phyloP scores from a whole-genome alignment of 2,888 invertebrate genomes.

The Lasioglossum villosulum region DNA sequence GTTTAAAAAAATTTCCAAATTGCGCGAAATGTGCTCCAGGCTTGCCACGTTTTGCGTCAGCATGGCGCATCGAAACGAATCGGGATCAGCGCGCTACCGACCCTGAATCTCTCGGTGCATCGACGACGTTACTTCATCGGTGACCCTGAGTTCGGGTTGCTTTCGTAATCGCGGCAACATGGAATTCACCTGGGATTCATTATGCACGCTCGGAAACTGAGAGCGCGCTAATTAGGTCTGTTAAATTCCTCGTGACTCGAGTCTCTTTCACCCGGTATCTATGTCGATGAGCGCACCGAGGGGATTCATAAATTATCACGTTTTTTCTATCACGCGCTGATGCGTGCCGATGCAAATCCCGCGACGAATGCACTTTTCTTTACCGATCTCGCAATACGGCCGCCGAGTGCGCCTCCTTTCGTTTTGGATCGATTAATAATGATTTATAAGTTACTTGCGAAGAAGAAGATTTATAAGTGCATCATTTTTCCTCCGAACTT shows the following conservation, averaged over 20 bases:
- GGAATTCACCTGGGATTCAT: conserved; percentile 34
- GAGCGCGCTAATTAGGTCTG: conserved; percentile 30
- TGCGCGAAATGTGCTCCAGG: not conserved
- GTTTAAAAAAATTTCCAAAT: not conserved
- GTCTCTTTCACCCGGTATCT: conserved; percentile 21
- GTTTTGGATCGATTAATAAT: too few relatives aligned
- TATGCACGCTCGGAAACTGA: conserved; percentile 2
- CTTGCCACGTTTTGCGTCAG: not conserved
- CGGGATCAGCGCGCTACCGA: conserved; percentile 23
- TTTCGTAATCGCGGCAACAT: conserved; percentile 29
- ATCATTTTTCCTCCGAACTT: not conserved
- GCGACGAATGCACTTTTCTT: not conserved
- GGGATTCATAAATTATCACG: conserved; percentile 23
- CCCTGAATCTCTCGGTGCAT: conserved; percentile 32
- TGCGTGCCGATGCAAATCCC: not conserved
- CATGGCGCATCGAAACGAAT: conserved; percentile 39
- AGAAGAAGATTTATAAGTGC: not conserved
- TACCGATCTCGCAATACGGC: not conserved
- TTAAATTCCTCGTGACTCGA: conserved; percentile 24
- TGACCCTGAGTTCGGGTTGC: conserved; percentile 33
- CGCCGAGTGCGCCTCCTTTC: too few relatives aligned
- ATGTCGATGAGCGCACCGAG: conserved; percentile 19
- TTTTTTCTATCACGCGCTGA: not conserved
- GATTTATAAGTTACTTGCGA: too few relatives aligned
- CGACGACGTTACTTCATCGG: conserved; percentile 35